phyloP scores from a whole-genome alignment of 1,140 invertebrate genomes.

The Polypedilum pembai region DNA sequence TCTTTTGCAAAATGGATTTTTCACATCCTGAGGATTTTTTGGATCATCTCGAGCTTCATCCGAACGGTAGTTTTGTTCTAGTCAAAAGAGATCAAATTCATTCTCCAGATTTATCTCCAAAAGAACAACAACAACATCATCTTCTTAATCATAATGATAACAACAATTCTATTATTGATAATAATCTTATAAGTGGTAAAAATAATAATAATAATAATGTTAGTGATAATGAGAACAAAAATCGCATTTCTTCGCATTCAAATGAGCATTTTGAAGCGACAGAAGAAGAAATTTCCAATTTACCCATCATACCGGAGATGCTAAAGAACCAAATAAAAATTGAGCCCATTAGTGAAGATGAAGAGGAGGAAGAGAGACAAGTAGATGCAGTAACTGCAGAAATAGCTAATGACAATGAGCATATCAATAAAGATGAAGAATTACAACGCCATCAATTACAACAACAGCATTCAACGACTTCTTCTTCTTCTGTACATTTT shows the following conservation, averaged over 20 bases:
- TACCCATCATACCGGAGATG: not conserved
- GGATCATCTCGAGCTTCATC: slow-evolving; percentile 22
- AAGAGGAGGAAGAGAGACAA: not conserved
- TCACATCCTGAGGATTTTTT: not conserved
- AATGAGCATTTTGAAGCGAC: not conserved
- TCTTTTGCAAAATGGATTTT: slow-evolving; percentile 24
- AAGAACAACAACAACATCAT: not conserved
- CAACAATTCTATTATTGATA: slow-evolving; percentile 11
- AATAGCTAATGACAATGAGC: too few species aligned
- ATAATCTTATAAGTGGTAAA: not conserved
- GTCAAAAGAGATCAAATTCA: slow-evolving; percentile 15
- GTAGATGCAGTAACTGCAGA: not conserved
- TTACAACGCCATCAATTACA: too few species aligned
- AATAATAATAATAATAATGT: not conserved
- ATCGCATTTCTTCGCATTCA: not conserved
- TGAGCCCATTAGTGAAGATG: slow-evolving; percentile 21
- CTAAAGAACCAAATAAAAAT: slow-evolving; percentile 24
- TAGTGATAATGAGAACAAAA: not conserved
- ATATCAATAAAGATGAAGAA: too few species aligned
- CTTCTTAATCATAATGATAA: not conserved
- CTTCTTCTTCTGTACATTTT: not conserved
- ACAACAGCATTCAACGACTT: too few species aligned
- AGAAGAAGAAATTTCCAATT: not conserved
- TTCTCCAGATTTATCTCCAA: not conserved
- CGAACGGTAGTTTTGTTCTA: not conserved